Conservation (phyloP, 2,888 invertebrate species). For the Cerastoderma edule region DNA sequence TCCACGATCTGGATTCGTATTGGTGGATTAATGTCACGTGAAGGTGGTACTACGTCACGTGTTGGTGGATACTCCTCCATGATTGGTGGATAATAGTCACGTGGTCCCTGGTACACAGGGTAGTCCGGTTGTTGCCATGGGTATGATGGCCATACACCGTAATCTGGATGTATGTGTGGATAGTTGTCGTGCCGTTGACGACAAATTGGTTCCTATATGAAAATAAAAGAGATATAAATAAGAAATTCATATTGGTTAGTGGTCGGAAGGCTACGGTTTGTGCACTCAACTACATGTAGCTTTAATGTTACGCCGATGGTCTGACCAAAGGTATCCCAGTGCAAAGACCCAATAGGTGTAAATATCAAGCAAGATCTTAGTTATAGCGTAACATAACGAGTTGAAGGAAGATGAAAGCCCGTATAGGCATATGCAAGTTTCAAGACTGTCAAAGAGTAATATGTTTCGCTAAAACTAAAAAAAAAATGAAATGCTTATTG, state of each 20-base stretch:
- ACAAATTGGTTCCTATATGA: not conserved
- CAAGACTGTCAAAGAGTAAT: too few relatives aligned
- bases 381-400: too few relatives aligned
- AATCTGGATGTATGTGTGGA: not conserved
- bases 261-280: not conserved
- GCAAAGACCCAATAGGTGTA: too few relatives aligned
- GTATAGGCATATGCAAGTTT: too few relatives aligned
- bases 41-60: not conserved
- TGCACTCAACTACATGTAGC: not conserved
- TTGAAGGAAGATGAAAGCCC: too few relatives aligned
- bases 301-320: not conserved
- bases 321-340: too few relatives aligned
- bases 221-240: not conserved
- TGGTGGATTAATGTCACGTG: constrained; percentile 1
- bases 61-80: not conserved
- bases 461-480: too few relatives aligned
- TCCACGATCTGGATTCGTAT: constrained; percentile 7
- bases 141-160: too few relatives aligned
- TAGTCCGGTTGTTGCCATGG: too few relatives aligned
- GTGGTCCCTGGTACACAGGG: not conserved
- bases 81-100: not conserved
- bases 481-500: too few relatives aligned
- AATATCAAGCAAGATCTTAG: too few relatives aligned
- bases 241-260: too few relatives aligned
- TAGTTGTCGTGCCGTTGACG: constrained; percentile 3